phyloP scores from a whole-genome alignment of 2,888 invertebrate species.

The Dendrolimus pini region DNA sequence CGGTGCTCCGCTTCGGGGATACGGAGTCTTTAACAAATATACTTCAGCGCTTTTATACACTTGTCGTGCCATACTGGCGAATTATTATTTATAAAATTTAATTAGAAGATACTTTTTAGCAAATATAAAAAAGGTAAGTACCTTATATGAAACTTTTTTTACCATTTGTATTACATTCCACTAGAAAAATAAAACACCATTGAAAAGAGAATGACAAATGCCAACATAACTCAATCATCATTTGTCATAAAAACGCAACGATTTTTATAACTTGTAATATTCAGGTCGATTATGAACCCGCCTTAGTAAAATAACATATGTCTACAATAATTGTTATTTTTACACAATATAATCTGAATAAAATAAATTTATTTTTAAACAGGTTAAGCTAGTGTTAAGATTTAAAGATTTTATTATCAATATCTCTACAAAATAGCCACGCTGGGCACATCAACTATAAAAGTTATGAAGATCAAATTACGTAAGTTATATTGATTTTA shows the following conservation, averaged over 20 bases:
- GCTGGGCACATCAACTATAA: conserved; percentile 69
- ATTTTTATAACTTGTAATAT: not conserved
- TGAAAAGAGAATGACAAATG: not conserved
- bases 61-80: too few relatives aligned
- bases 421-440: conserved; percentile 24
- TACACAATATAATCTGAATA: not conserved
- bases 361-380: not conserved
- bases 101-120: too few relatives aligned
- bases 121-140: too few relatives aligned
- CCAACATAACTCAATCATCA: not conserved
- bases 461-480: conserved; percentile 74
- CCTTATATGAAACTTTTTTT: not conserved
- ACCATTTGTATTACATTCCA: not conserved
- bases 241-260: not conserved
- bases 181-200: not conserved
- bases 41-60: too few relatives aligned
- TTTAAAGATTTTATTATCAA: not conserved
- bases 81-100: too few relatives aligned
- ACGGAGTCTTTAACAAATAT: too few relatives aligned
- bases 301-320: not conserved
- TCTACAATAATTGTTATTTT: not conserved
- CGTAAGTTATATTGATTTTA: conserved; percentile 43
- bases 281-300: not conserved
- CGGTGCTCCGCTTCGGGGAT: too few relatives aligned
- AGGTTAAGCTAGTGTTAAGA: not conserved